Evolutionary conservation across 1,140 invertebrate genomes (phyloP).

Genomic region (Danaus plexippus): DNA sequence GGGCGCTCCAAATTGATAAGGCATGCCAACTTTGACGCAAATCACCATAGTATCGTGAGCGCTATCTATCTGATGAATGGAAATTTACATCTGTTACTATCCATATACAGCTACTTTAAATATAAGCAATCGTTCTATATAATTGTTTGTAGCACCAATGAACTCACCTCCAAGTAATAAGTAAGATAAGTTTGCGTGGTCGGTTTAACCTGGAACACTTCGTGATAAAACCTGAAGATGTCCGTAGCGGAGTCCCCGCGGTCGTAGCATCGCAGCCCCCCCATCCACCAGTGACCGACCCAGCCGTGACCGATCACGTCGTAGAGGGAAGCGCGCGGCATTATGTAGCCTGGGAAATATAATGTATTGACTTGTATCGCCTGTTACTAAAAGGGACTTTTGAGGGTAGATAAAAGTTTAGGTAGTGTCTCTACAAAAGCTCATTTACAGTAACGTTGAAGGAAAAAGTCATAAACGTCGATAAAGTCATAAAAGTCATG

Average conservation of each 20-base stretch:
- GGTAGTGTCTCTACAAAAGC: too few relatives aligned
- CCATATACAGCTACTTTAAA: too few relatives aligned
- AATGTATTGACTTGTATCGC: too few relatives aligned
- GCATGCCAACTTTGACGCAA: conserved; percentile 54
- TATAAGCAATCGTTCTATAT: too few relatives aligned
- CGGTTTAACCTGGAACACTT: conserved; percentile 43
- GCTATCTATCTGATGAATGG: conserved; percentile 27
- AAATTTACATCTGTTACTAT: background rate
- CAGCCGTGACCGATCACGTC: conserved; percentile 36
- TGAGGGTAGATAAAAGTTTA: too few relatives aligned
- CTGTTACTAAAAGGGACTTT: too few relatives aligned
- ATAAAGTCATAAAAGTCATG: too few relatives aligned
- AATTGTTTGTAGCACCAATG: background rate
- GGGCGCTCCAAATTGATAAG: conserved; percentile 36
- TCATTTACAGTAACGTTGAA: too few relatives aligned
- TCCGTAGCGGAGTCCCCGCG: conserved; percentile 35
- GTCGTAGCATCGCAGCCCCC: conserved; percentile 47
- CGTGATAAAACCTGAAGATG: conserved; percentile 54
- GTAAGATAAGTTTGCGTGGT: conserved; percentile 22
- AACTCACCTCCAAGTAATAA: conserved; percentile 46
- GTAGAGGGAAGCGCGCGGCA: conserved; percentile 36
- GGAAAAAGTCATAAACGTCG: too few relatives aligned
- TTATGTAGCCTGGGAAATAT: conserved; percentile 32
- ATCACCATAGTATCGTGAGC: conserved; percentile 32
- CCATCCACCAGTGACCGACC: conserved; percentile 61